Base-by-base conservation (phyloP, 2,888 invertebrate species). In the Lingula anatina region DNA sequence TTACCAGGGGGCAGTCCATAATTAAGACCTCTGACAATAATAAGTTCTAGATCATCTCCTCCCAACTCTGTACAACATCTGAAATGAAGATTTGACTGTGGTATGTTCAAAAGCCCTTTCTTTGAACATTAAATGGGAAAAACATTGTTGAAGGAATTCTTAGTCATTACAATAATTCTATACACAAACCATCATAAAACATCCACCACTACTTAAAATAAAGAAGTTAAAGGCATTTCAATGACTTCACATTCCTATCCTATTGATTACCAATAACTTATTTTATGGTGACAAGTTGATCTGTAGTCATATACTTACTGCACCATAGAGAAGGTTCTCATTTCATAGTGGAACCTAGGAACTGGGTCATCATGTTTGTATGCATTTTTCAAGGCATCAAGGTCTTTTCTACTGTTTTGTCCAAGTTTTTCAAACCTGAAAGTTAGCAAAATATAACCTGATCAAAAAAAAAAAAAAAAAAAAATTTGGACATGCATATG, bases 301-400 rank as follows among this genome's bases (percentile, higher is more conserved):
- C n/a, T n/a, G n/a, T n/a, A n/a, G n/a, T n/a, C n/a, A n/a, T n/a
- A n/a, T n/a, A 71, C 82, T 79, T 71, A 91, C 82, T 91, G 89
- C 43, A 96, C 89, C 61, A 95, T 86, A 1, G 92, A 85, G 75
- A 95, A 94, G 62, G 72, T 70, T 84, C 87, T 65, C 18, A 83
- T 86, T 79, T 96, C 95, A 74, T 94, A 96, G 76, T 93, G 95
- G 77, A 94, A 96, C 70, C 88, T 87, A 0, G 95, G 95, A 7
- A 81, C 75, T 12, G 78, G 77, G 51, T 79, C 78, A 41, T 79
- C 79, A 54, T 79, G 78, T 58, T 79, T 78, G 51, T 88, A 83
- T 20, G 88, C 86, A 59, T 89, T 84, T 51, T 86, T 82, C 15
- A 95, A 81, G 36, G 91, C 81, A 71, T 93, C 90, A 62, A 95